Conservation (phyloP, 37 sponge, comb jelly and placozoan genomes). For the Aplysina aerophoba region DNA sequence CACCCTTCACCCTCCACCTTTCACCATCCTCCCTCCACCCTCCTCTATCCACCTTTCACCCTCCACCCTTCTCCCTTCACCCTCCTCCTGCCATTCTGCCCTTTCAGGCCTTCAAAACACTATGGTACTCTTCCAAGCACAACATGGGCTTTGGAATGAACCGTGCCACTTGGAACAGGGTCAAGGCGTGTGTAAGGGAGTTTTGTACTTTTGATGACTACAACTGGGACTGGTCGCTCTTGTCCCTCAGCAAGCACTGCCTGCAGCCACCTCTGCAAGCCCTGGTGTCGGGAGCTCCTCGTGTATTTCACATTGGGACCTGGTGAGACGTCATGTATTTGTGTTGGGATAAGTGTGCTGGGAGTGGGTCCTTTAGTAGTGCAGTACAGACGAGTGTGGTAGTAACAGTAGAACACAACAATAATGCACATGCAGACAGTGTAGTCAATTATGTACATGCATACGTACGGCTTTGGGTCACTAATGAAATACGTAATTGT, state of each 20-base stretch:
- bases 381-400: too few relatives aligned
- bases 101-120: constrained; percentile 3
- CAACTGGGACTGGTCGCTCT: constrained; percentile 93
- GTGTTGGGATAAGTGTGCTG: background rate
- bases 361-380: too few relatives aligned
- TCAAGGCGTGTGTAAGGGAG: constrained; percentile 60
- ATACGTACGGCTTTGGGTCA: background rate
- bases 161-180: constrained; percentile 62
- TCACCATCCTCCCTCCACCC: too few relatives aligned
- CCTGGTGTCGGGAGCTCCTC: constrained; percentile 60
- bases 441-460: background rate
- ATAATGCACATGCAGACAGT: too few relatives aligned
- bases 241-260: constrained; percentile 59
- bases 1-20: too few relatives aligned
- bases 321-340: constrained; percentile 57
- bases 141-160: constrained; percentile 94
- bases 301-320: constrained; percentile 78
- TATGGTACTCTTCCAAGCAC: constrained; percentile 81
- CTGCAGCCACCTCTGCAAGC: constrained; percentile 44
- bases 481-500: too few relatives aligned
- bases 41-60: too few relatives aligned
- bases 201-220: constrained; percentile 92
- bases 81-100: too few relatives aligned
- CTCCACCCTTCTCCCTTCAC: too few relatives aligned
- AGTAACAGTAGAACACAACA: too few relatives aligned